Evolutionary conservation across 1,140 invertebrate species (phyloP), one percentile per base, ranked within the genome.

Genomic region (Hydropsyche tenuis): DNA sequence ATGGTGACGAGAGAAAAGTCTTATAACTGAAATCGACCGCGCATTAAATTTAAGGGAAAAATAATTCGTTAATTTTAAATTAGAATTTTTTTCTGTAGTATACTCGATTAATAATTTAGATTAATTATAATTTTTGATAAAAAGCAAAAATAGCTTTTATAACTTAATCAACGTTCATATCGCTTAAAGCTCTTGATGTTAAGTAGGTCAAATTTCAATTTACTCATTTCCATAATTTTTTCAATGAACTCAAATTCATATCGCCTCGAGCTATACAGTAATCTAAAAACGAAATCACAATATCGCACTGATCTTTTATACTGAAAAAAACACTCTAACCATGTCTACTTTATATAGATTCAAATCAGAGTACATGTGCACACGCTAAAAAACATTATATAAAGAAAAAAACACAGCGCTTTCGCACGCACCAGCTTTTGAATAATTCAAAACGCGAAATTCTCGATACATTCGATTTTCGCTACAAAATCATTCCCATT

Each of bases 151-250:
- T 53, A 16, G 16, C 18, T 53, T 18, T n/a, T 18, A 48, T 18
- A 18, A 53, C 48, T 9, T 16, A 18, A 53, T 53, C 48, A 20
- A 53, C 16, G 16, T 18, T 18, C 48, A 18, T 1, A 53, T 53
- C 48, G 48, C 48, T 18, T n/a, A 53, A 53, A 53, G 48, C 48
- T 18, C 48, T 11, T 1, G n/a, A 18, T 53, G 7, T 1, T 16
- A 53, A 53, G 48, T 53, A 18, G 48, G 48, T 53, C 20, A 20
- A 53, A 53, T 53, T 53, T 53, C 18, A 18, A 53, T 53, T 53
- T 18, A 53, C 12, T 37, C 30, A 37, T 37, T 37, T 37, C 46
- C 16, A 53, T 53, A 18, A 53, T 53, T 18, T 53, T 53, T 18
- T 5, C 48, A 37, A 18, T 53, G 48, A 53, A 16, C 48, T 37